Evolutionary conservation across 1,140 invertebrate species (phyloP).

Genomic region (Acyrthosiphon pisum): DNA sequence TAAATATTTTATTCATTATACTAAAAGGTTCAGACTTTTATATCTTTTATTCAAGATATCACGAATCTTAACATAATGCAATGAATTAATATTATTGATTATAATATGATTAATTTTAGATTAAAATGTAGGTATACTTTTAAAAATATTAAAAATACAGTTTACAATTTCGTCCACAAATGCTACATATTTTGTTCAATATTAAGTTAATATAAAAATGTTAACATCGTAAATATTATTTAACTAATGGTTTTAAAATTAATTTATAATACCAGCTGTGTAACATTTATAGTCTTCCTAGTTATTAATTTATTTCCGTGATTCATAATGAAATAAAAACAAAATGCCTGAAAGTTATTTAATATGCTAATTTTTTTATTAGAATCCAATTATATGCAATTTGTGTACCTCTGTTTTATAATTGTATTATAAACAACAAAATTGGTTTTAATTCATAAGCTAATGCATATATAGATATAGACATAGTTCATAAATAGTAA

Average conservation of each 20-base stretch:
- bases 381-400: neutral
- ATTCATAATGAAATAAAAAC: neutral
- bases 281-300: neutral
- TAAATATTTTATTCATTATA: slow-evolving; percentile 1
- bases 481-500: neutral
- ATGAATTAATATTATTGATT: neutral
- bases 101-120: neutral
- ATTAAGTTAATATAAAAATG: neutral
- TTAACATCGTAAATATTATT: neutral
- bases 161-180: neutral
- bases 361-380: neutral
- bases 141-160: neutral
- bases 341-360: neutral
- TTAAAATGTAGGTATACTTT: neutral
- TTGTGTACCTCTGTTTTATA: neutral
- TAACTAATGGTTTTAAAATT: neutral
- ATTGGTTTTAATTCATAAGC: neutral
- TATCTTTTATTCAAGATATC: neutral
- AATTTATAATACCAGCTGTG: neutral
- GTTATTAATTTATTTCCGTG: neutral
- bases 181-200: neutral
- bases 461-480: neutral
- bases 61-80: neutral
- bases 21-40: neutral
- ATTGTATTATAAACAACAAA: neutral